Base-by-base conservation (phyloP, 1,140 invertebrate genomes). In the fruit fly (Drosophila melanogaster) region DNA sequence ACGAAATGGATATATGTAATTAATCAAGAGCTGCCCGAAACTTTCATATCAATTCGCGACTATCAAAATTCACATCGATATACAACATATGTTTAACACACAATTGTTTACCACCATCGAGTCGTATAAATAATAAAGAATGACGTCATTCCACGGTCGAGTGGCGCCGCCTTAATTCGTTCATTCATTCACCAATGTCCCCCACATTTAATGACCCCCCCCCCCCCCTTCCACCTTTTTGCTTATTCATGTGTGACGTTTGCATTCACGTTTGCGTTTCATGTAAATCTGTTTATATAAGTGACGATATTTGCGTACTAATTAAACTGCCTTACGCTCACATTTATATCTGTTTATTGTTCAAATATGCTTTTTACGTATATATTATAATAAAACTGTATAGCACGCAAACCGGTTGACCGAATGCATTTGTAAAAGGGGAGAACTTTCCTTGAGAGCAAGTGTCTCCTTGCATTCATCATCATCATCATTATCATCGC, bases 281-380 rank as follows among this genome's bases (percentile, higher is more conserved):
- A 47, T 74, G 61, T 54, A 81, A 79, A 79, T 83, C 41, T 70
- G 67, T 79, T 83, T 69, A 89, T 76, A 66, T 64, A 64, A 76
- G 81, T 64, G 84, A 89, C 84, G 77, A 62, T 87, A 89, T 87
- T 87, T 89, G 66, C 61, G 75, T 72, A 79, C 66, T 86, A 79
- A 87, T 89, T 81, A 81, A 87, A 87, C 61, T 24, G 55, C 61
- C 41, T 66, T 49, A 64, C 47, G 56, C 24, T 22, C 62, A 57
- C 26, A 53, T 53, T 55, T 33, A 19, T 19, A n/a, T 24, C 46
- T 8, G 43, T 19, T 46, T 26, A 37, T 17, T 37, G 47, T 8
- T 22, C n/a, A 22, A 50, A 50, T 49, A 15, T n/a, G 24, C 15
- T 24, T 43, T 43, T 3, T 40, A 41, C n/a, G 11, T 24, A 7